phyloP scores from a whole-genome alignment of 2,888 invertebrate genomes.

The Selenia dentaria region DNA sequence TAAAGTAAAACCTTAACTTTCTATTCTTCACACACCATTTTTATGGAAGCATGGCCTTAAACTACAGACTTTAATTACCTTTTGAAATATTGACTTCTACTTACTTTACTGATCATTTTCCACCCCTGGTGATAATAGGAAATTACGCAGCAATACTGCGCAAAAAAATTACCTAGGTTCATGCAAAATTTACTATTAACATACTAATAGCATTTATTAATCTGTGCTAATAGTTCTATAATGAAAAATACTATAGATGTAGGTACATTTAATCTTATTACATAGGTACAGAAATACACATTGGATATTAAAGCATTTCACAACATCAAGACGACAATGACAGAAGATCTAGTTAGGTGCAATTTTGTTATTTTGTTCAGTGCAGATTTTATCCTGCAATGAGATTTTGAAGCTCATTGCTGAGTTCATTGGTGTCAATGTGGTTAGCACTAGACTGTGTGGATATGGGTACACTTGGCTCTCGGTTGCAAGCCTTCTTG shows the following conservation, averaged over 20 bases:
- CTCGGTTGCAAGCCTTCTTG: constrained; percentile 92
- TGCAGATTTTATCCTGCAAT: constrained; percentile 59
- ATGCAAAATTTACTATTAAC: no score
- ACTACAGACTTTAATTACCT: no score
- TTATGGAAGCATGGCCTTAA: no score
- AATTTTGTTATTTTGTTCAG: constrained; percentile 13
- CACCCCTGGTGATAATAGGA: no score
- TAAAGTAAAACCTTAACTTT: no score
- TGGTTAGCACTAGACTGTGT: constrained; percentile 36
- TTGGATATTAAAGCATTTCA: constrained; percentile 36
- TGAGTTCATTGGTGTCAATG: constrained; percentile 77
- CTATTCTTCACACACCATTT: no score
- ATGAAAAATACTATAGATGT: constrained; percentile 12
- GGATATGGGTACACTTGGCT: constrained; percentile 68
- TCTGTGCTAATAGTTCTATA: no score
- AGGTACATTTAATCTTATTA: constrained; percentile 34
- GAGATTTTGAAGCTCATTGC: constrained; percentile 79
- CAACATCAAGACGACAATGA: constrained; percentile 33
- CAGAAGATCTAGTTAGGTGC: constrained; percentile 22
- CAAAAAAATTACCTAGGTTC: no score
- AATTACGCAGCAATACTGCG: no score
- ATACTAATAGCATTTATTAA: no score
- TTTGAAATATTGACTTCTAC: no score
- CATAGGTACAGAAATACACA: constrained; percentile 32
- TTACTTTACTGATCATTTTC: no score